Evolutionary conservation across 2,113 vertebrate genomes (phyloP).

Genomic region (Laterallus jamaicensis): DNA sequence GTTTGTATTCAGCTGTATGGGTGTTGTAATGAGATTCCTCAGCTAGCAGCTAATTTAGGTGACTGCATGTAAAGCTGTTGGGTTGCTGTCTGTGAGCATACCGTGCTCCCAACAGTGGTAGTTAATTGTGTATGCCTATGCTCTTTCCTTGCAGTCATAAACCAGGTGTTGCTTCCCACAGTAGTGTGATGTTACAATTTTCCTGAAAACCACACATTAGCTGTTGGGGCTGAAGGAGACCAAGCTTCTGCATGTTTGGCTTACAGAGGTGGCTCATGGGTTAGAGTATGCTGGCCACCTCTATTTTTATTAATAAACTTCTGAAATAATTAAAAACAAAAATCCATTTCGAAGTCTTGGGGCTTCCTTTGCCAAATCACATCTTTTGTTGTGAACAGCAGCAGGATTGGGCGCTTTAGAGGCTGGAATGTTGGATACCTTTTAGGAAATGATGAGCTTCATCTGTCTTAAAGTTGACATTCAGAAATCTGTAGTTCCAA

Average conservation of each 20-base stretch:
- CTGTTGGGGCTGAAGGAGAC: not conserved
- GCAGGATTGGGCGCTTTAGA: not conserved
- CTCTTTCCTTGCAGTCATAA: not conserved
- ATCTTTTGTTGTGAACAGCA: not conserved
- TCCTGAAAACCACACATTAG: not conserved
- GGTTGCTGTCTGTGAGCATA: not conserved
- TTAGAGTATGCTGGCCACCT: not conserved
- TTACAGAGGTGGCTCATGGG: not conserved
- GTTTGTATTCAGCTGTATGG: not conserved
- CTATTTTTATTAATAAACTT: not conserved
- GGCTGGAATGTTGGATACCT: not conserved
- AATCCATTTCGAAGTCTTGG: not conserved
- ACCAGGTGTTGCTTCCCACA: not conserved
- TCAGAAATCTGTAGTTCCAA: not conserved
- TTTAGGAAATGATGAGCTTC: not conserved
- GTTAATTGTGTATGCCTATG: not conserved
- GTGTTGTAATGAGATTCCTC: not conserved
- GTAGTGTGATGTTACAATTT: fast-evolving
- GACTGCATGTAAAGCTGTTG: not conserved
- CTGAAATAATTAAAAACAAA: not conserved
- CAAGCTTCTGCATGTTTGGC: not conserved
- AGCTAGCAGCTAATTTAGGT: not conserved
- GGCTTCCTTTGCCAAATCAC: not conserved
- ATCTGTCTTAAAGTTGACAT: not conserved
- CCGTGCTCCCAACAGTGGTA: not conserved